Percentiles rank a stretch among this genome's conserved stretches.
These are phyloP conservation scores for Bubo blakistoni DNA, from an alignment of 2,113 vertebrate species.

Conservation along the genomic window DNA sequence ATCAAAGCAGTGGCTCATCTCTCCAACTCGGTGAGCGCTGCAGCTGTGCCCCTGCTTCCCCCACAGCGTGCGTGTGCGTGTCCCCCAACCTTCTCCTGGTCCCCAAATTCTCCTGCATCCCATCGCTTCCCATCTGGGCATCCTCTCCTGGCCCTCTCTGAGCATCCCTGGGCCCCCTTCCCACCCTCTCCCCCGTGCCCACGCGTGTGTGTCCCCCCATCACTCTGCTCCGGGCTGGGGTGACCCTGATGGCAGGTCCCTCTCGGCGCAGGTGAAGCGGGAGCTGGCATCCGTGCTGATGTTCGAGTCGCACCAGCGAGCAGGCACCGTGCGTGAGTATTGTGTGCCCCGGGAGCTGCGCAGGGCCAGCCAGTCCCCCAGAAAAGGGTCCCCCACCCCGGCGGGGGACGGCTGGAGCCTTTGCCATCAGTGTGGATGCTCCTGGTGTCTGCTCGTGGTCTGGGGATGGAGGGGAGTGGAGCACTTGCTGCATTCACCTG, in stretches of 20 bases:
- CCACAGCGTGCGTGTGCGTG: fast-evolving
- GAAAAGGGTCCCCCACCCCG: not conserved
- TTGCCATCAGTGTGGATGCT: fast-evolving
- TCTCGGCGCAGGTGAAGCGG: constrained; percentile 81
- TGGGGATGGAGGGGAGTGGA: not conserved
- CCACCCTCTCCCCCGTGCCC: not conserved
- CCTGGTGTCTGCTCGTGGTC: not conserved
- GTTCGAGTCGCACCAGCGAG: constrained; percentile 89
- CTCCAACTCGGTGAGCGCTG: constrained; percentile 83
- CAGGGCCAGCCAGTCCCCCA: not conserved
- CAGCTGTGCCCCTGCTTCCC: too few relatives aligned
- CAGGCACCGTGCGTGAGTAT: constrained; percentile 91
- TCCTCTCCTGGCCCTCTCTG: not conserved
- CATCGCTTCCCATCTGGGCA: not conserved
- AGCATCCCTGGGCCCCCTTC: not conserved
- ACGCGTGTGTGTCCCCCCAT: not conserved
- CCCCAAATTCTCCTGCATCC: not conserved
- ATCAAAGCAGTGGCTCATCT: constrained; percentile 92
- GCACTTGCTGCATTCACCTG: fast-evolving
- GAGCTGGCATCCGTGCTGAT: constrained; percentile 90
- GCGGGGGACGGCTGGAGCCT: fast-evolving
- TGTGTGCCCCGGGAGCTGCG: not conserved
- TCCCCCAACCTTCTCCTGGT: not conserved
- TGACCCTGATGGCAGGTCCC: not conserved
- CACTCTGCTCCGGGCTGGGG: not conserved